phyloP scores from a whole-genome alignment of 2,113 vertebrate genomes.

The Planiliza haematocheilus region DNA sequence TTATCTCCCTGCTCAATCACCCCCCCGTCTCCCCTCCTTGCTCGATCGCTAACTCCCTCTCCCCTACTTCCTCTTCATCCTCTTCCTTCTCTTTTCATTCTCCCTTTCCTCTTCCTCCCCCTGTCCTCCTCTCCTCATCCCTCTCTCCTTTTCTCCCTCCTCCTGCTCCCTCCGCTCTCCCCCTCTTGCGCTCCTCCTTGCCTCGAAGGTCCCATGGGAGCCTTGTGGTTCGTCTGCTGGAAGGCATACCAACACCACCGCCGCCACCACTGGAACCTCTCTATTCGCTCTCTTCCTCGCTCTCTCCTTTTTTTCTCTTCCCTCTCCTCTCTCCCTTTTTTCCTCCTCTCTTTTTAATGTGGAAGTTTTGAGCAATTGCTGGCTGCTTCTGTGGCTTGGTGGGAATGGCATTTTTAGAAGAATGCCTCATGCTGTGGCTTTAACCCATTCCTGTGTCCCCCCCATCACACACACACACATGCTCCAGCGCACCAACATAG shows the following conservation, averaged over 20 bases:
- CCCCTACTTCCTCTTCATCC: constrained; percentile 5
- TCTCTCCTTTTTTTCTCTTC: constrained; percentile 32
- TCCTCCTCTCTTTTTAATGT: constrained; percentile 82
- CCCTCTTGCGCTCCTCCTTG: constrained; percentile 51
- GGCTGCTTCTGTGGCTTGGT: constrained; percentile 83
- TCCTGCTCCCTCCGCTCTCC: not conserved
- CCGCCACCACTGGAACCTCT: constrained; percentile 83
- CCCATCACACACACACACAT: constrained; percentile 55
- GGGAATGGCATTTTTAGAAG: constrained; percentile 86
- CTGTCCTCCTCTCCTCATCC: constrained; percentile 3
- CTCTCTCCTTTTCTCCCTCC: constrained; percentile 19
- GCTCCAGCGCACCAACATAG: constrained; percentile 51
- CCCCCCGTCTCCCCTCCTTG: constrained; percentile 14
- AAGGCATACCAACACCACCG: constrained; percentile 80
- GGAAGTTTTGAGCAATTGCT: constrained; percentile 87
- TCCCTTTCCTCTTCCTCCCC: constrained; percentile 20
- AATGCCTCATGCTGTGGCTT: constrained; percentile 83
- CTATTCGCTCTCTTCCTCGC: constrained; percentile 53
- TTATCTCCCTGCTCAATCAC: constrained; percentile 54
- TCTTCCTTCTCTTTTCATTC: constrained; percentile 43
- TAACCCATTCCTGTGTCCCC: constrained; percentile 79
- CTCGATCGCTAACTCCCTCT: constrained; percentile 31
- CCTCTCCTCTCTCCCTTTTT: constrained; percentile 58
- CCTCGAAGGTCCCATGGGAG: constrained; percentile 76
- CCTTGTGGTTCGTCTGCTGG: constrained; percentile 82